Percentiles rank a stretch among this genome's conserved stretches.
These are phyloP conservation scores for Caenorhabditis drosophilae DNA, from an alignment of 2,888 invertebrate genomes.

Conservation along the genomic window DNA sequence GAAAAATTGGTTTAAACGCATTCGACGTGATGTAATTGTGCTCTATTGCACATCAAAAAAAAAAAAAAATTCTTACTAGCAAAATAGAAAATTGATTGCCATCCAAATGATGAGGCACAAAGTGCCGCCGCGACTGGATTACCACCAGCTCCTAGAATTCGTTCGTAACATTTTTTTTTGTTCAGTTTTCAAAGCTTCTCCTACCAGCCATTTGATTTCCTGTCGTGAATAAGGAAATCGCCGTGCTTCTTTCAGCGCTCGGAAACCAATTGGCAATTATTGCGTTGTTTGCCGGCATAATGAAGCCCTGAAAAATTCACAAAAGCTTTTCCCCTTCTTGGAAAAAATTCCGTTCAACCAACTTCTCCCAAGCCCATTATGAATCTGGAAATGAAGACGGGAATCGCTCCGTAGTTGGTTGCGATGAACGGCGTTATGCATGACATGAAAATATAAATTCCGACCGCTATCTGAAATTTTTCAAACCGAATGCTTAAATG, in stretches of 20 bases:
- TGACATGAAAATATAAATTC: slow-evolving; percentile 35
- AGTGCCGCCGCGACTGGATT: slow-evolving; percentile 55
- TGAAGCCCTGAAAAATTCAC: slow-evolving; percentile 44
- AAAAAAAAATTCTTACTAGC: slow-evolving; percentile 42
- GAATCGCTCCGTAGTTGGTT: slow-evolving; percentile 38
- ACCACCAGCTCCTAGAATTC: slow-evolving; percentile 39
- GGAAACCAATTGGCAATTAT: slow-evolving; percentile 62
- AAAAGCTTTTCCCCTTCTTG: neutral
- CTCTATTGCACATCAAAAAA: too few relatives aligned
- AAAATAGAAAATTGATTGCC: slow-evolving; percentile 58
- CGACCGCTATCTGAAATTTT: slow-evolving; percentile 37
- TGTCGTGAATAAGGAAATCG: slow-evolving; percentile 55
- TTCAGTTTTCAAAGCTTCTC: neutral
- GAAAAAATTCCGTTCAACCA: neutral
- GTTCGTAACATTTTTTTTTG: neutral
- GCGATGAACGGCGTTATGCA: slow-evolving; percentile 54
- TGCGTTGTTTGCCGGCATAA: slow-evolving; percentile 57
- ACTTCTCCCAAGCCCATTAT: slow-evolving; percentile 62
- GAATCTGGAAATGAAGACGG: slow-evolving; percentile 51
- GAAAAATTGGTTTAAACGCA: too few relatives aligned
- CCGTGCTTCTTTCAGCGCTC: slow-evolving; percentile 51
- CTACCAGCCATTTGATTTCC: slow-evolving; percentile 52
- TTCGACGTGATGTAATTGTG: too few relatives aligned
- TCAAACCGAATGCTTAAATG: too few relatives aligned
- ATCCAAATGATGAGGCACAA: slow-evolving; percentile 51